Conservation (phyloP, 2,797 vertebrate species). For the Rousettus madagascariensis region DNA sequence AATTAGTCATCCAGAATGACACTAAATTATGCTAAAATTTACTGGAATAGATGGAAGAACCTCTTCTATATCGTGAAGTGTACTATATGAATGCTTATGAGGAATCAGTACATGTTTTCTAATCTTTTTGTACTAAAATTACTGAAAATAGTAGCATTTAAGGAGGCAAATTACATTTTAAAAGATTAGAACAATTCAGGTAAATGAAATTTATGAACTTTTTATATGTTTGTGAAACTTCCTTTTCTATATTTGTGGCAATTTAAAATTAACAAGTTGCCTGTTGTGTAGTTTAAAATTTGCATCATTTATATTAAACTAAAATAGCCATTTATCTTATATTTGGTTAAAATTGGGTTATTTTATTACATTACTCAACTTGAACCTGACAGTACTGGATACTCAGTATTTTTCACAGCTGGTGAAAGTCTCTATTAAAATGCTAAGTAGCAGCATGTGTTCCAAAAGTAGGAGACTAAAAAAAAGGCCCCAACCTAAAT, state of each 20-base stretch:
- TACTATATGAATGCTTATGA: background rate
- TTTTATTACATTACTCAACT: conserved; percentile 23
- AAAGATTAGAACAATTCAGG: conserved; percentile 9
- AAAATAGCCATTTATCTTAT: background rate
- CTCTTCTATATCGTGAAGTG: background rate
- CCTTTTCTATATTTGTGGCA: background rate
- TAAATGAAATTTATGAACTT: background rate
- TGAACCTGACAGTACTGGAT: background rate
- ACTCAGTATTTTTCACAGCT: background rate
- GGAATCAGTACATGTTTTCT: background rate
- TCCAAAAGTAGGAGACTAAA: conserved; percentile 35
- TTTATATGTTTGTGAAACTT: conserved; percentile 28
- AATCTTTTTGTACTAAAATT: conserved; percentile 51
- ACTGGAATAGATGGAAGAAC: conserved; percentile 6
- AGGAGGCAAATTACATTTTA: conserved; percentile 11
- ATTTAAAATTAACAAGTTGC: conserved; percentile 2
- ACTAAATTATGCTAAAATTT: conserved; percentile 26
- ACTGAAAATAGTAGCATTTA: conserved; percentile 43
- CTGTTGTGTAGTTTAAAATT: conserved; percentile 23
- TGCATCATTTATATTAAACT: conserved; percentile 18
- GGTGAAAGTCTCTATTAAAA: background rate
- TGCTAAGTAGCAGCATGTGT: conserved; percentile 16
- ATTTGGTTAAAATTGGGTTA: background rate
- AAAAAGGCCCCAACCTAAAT: background rate
- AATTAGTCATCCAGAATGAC: conserved; percentile 13